phyloP scores from a whole-genome alignment of 2,888 invertebrate species.

The Cheilosia vulpina region DNA sequence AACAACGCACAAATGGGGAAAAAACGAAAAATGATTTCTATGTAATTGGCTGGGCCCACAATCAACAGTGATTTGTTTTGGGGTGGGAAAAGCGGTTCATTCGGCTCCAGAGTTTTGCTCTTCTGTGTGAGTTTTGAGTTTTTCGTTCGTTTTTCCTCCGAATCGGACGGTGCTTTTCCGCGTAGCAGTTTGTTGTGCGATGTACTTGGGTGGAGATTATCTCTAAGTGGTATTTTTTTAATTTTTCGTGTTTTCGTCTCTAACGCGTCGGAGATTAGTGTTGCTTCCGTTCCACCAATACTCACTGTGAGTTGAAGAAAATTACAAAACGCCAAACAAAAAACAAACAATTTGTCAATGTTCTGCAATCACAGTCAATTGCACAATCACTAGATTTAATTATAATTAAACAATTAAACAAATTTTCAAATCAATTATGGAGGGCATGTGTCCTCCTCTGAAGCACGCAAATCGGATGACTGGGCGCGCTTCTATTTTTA shows the following conservation, averaged over 20 bases:
- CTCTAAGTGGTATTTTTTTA: constrained; percentile 27
- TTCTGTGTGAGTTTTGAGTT: constrained; percentile 23
- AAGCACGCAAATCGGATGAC: constrained; percentile 29
- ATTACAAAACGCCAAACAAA: background rate
- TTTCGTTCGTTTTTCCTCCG: background rate
- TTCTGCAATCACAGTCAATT: constrained; percentile 32
- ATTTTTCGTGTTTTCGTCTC: background rate
- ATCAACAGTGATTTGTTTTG: constrained; percentile 62
- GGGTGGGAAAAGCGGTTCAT: background rate
- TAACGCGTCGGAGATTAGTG: background rate
- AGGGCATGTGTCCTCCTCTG: constrained; percentile 26
- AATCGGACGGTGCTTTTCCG: constrained; percentile 24
- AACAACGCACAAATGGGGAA: constrained; percentile 11
- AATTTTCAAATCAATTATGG: constrained; percentile 36
- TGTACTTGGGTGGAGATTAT: constrained; percentile 50
- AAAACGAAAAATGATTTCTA: constrained; percentile 28
- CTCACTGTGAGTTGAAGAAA: constrained; percentile 53
- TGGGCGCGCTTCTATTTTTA: constrained; percentile 52
- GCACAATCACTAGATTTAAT: constrained; percentile 54
- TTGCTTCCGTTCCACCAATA: constrained; percentile 14
- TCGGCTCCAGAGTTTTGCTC: constrained; percentile 13
- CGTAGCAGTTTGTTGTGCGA: constrained; percentile 51
- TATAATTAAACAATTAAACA: constrained; percentile 28
- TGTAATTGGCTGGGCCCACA: constrained; percentile 52
- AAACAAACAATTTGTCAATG: constrained; percentile 10